Percentiles rank a stretch among this genome's conserved stretches.
Conservation (phyloP, 2,888 invertebrate genomes). For the Endotricha flammealis region DNA sequence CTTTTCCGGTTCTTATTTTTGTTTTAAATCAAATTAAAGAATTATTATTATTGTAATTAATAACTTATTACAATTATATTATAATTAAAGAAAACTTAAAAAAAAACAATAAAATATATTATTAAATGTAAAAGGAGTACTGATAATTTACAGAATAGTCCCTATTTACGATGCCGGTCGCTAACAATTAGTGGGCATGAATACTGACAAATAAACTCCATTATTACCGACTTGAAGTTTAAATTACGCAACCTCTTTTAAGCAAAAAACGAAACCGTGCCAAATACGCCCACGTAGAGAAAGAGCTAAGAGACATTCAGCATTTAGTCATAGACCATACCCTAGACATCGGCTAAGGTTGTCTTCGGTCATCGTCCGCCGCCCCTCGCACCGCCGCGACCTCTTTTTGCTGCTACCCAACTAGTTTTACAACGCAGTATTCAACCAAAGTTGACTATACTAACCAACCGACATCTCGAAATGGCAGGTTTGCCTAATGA, state of each 20-base stretch:
- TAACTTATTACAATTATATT: too few relatives aligned
- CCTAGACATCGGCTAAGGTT: slow-evolving; percentile 72
- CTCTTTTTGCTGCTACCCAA: slow-evolving; percentile 56
- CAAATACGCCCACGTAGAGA: slow-evolving; percentile 47
- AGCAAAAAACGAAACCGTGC: slow-evolving; percentile 46
- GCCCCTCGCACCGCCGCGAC: slow-evolving; percentile 52
- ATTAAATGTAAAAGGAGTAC: too few relatives aligned
- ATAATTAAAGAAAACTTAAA: too few relatives aligned
- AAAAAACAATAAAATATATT: too few relatives aligned
- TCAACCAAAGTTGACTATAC: slow-evolving; percentile 32
- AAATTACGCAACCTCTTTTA: slow-evolving; percentile 51
- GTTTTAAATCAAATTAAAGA: too few relatives aligned
- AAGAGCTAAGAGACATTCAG: slow-evolving; percentile 43
- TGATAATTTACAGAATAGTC: too few relatives aligned
- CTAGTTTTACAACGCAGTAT: slow-evolving; percentile 43
- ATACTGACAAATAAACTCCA: slow-evolving; percentile 2
- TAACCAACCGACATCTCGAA: slow-evolving; percentile 31
- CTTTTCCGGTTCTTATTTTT: too few relatives aligned
- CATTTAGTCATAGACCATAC: slow-evolving; percentile 61
- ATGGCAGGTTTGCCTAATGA: slow-evolving; percentile 29
- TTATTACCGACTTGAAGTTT: too few relatives aligned
- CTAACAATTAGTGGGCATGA: neutral
- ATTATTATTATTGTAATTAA: too few relatives aligned
- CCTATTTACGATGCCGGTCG: too few relatives aligned
- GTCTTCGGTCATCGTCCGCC: slow-evolving; percentile 67